Conservation (phyloP, 92 coral and sea anemone genomes). For the Chrysogorgia sp. region DNA sequence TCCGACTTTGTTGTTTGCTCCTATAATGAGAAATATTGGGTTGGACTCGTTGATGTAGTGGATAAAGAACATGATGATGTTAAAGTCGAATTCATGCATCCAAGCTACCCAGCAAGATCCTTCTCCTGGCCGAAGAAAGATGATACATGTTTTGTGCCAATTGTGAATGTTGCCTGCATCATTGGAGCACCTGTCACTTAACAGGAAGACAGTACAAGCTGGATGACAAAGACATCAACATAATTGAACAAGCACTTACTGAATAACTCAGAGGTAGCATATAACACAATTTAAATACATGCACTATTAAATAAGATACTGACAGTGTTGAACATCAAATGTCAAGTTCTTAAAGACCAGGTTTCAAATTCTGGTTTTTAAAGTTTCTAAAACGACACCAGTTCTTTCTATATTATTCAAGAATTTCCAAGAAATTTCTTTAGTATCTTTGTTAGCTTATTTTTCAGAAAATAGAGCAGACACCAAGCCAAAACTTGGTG, state of each 20-base stretch:
- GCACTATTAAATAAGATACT: slow-evolving; percentile 2
- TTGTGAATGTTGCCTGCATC: slow-evolving; percentile 36
- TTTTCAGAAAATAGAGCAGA: too few species aligned
- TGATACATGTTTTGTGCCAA: slow-evolving; percentile 42
- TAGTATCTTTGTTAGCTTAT: neutral
- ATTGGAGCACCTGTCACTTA: slow-evolving; percentile 46
- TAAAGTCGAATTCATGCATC: slow-evolving; percentile 41
- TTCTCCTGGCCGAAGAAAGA: slow-evolving; percentile 47
- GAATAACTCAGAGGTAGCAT: neutral
- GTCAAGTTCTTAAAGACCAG: neutral
- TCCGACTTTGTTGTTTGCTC: slow-evolving; percentile 41
- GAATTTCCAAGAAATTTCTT: neutral
- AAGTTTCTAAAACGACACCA: slow-evolving; percentile 12
- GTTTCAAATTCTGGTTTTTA: neutral
- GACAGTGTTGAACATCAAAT: slow-evolving; percentile 1
- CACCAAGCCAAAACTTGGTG: too few species aligned
- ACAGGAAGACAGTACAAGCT: slow-evolving; percentile 57
- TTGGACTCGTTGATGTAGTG: slow-evolving; percentile 32
- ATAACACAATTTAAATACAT: too few species aligned
- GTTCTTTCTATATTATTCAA: too few species aligned
- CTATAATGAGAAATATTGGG: slow-evolving; percentile 38
- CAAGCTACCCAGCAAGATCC: slow-evolving; percentile 48
- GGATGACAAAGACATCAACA: slow-evolving; percentile 36
- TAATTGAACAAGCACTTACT: slow-evolving; percentile 45
- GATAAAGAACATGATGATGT: slow-evolving; percentile 50